Evolutionary conservation across 2,797 vertebrate species (phyloP).

Genomic region (Notolabrus celidotus): DNA sequence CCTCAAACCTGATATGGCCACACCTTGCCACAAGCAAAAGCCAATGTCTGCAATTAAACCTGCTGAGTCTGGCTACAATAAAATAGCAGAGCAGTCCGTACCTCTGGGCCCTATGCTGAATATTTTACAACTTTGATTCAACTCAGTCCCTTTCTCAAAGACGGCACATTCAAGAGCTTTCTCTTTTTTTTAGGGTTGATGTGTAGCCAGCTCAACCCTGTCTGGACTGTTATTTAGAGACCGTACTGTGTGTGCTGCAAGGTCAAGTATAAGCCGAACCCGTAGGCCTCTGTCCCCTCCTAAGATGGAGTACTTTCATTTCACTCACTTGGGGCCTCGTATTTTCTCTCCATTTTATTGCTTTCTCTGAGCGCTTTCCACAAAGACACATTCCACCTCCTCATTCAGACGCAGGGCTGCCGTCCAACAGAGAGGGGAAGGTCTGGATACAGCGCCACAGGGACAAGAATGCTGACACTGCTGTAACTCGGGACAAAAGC

Average conservation of each 20-base stretch:
- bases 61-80: slow-evolving; percentile 48
- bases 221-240: slow-evolving; percentile 72
- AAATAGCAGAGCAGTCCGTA: slow-evolving; percentile 48
- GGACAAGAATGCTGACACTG: slow-evolving; percentile 79
- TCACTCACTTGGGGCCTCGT: slow-evolving; percentile 77
- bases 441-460: slow-evolving; percentile 71
- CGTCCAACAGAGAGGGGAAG: slow-evolving; percentile 68
- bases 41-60: slow-evolving; percentile 49
- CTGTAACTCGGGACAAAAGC: slow-evolving; percentile 73
- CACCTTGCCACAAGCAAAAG: slow-evolving; percentile 22
- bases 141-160: slow-evolving; percentile 46
- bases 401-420: slow-evolving; percentile 68
- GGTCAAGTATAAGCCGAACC: slow-evolving; percentile 77
- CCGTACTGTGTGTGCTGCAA: slow-evolving; percentile 63
- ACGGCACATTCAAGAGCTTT: slow-evolving; percentile 38
- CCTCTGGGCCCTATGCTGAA: slow-evolving; percentile 53
- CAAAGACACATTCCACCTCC: slow-evolving; percentile 81
- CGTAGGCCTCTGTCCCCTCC: slow-evolving; percentile 66
- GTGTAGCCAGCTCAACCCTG: slow-evolving; percentile 52
- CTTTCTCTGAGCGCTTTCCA: slow-evolving; percentile 76
- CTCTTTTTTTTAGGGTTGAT: slow-evolving; percentile 40
- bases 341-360: slow-evolving; percentile 83
- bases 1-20: slow-evolving; percentile 22
- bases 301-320: slow-evolving; percentile 83
- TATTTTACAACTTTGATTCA: slow-evolving; percentile 67